Base-by-base conservation (phyloP, 1,140 invertebrate genomes). In the Acyrthosiphon pisum region DNA sequence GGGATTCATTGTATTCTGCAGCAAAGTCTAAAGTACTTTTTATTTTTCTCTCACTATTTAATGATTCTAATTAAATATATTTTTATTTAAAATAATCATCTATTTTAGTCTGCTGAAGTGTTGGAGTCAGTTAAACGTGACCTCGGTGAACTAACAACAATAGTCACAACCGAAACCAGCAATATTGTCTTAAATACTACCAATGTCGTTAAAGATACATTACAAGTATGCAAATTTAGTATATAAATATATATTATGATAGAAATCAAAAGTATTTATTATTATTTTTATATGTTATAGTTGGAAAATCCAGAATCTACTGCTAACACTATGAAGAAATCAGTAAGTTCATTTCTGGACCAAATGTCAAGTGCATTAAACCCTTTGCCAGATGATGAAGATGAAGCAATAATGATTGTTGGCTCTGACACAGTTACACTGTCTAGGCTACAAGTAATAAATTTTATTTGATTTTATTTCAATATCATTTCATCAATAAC, bases 91-190 rank as follows among this genome's bases (percentile, higher is more conserved):
- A 35, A 53, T 35, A 37, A 89, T 8, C 23, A 37, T 20, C 89
- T n/a, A 46, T 94, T 94, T 44, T 81, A 94, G 94, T 94, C 94
- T 8, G 94, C 93, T 48, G 96, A 97, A 95, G 97, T 97, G 2
- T 96, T 97, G 87, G 97, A 97, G 93, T 97, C 97, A 96, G 97
- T 98, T 93, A 97, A 97, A 94, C 96, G 97, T 94, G 97, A 98
- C 95, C 94, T 98, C 76, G 96, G 96, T 94, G 97, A 98, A 95
- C 96, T 97, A 94, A 96, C 97, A 50, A 96, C 96, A 93, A 97
- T 96, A 37, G 97, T 97, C 46, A 96, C 96, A 95, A 96, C 96
- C 94, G 97, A 97, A 95, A 97, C 97, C 9, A 96, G 95, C 88
- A 96, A 96, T 95, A 96, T 97, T 41, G 96, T 97, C 92, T 95